Evolutionary conservation across 2,113 vertebrate genomes (phyloP).

Genomic region (Sorex fumeus): DNA sequence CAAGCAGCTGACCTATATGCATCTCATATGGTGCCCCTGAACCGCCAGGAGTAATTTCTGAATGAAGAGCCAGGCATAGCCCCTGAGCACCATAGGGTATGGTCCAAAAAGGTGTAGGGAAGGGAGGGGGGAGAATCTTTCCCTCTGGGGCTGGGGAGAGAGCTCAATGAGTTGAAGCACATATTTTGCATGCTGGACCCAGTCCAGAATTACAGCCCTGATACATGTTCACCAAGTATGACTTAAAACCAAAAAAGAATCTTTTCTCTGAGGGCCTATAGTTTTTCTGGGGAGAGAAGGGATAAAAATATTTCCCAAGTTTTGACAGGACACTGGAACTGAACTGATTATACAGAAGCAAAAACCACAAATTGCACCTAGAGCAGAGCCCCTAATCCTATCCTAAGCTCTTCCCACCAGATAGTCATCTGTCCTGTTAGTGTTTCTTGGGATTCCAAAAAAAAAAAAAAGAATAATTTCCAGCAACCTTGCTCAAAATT

Average conservation of each 20-base stretch:
- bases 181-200: too few relatives aligned
- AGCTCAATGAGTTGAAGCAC: too few relatives aligned
- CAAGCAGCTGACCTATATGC: too few relatives aligned
- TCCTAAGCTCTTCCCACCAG: not conserved
- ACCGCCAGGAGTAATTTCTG: too few relatives aligned
- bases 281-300: conserved; percentile 21
- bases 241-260: not conserved
- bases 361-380: not conserved
- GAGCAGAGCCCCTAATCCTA: not conserved
- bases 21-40: too few relatives aligned
- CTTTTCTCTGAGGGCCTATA: conserved; percentile 54
- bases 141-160: too few relatives aligned
- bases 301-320: not conserved
- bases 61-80: too few relatives aligned
- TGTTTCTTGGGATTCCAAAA: conserved; percentile 41
- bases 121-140: too few relatives aligned
- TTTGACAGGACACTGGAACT: not conserved
- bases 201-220: too few relatives aligned
- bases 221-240: too few relatives aligned
- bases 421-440: not conserved
- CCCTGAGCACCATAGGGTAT: too few relatives aligned
- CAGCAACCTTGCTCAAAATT: not conserved
- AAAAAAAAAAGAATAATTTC: conserved; percentile 43
- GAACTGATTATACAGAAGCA: not conserved
- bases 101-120: too few relatives aligned